A percentile compares a stretch with the other conserved stretches of the same genome.
These are phyloP conservation scores for Aulostomus chinensis DNA, from an alignment of 2,797 vertebrate species.

Conservation along the genomic window DNA sequence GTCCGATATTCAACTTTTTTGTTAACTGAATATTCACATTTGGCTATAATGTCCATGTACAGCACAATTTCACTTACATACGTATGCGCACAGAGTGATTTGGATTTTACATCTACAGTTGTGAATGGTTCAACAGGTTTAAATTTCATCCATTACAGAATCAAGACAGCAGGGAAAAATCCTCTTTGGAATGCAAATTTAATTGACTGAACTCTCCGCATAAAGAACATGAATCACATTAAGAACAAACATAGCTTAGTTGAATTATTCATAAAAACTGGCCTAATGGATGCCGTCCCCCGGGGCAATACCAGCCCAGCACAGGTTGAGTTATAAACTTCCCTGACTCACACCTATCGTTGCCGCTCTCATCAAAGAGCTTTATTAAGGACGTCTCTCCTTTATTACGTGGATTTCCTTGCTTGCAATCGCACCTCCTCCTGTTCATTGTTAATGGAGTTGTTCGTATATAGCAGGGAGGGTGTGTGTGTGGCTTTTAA, in stretches of 20 bases:
- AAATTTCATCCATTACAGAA: conserved; percentile 53
- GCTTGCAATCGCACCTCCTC: conserved; percentile 33
- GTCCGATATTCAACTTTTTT: not conserved
- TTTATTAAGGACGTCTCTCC: conserved; percentile 19
- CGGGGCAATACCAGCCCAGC: not conserved
- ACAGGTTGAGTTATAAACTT: conserved; percentile 29
- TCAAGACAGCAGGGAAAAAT: conserved; percentile 34
- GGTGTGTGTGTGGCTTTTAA: conserved; percentile 12
- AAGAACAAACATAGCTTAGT: conserved; percentile 54
- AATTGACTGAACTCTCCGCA: conserved; percentile 64
- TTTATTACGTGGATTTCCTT: conserved; percentile 14
- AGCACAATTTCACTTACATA: not conserved
- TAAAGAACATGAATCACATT: conserved; percentile 65
- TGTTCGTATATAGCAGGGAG: conserved; percentile 16
- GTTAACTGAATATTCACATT: not conserved
- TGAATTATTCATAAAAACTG: conserved; percentile 65
- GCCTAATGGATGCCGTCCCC: conserved; percentile 39
- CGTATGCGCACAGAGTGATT: conserved; percentile 17
- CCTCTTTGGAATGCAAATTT: conserved; percentile 64
- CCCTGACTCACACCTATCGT: not conserved
- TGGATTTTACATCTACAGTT: conserved; percentile 12
- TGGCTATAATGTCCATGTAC: conserved; percentile 3
- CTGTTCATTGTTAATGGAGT: conserved; percentile 25
- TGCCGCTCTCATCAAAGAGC: conserved; percentile 15
- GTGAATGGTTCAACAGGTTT: conserved; percentile 50